Percentiles rank a stretch among this genome's conserved stretches.
Conservation (phyloP, 92 coral and sea anemone species). For the Epizoanthus ramosus region DNA sequence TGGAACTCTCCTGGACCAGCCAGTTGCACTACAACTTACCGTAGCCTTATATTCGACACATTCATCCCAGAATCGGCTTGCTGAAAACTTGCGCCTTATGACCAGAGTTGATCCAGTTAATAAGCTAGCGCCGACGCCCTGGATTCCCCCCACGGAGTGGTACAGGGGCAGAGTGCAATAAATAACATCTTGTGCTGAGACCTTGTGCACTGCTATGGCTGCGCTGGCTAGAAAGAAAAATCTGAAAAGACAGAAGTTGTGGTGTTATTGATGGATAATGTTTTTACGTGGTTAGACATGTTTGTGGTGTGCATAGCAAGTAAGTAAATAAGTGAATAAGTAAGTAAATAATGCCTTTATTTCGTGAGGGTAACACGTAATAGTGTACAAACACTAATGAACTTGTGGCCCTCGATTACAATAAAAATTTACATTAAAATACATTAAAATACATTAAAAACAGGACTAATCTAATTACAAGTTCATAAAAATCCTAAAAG, state of each 20-base stretch:
- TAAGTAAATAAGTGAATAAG: too few species aligned
- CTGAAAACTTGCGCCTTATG: constrained; percentile 85
- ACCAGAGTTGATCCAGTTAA: constrained; percentile 76
- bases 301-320: too few species aligned
- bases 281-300: too few species aligned
- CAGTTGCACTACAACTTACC: constrained; percentile 53
- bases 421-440: too few species aligned
- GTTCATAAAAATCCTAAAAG: too few species aligned
- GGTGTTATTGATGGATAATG: too few species aligned
- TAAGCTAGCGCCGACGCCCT: constrained; percentile 66
- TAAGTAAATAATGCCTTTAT: too few species aligned
- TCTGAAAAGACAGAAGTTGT: neutral
- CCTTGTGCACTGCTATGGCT: neutral
- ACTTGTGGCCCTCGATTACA: too few species aligned
- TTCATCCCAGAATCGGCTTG: constrained; percentile 94
- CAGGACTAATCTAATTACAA: too few species aligned
- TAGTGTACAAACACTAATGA: too few species aligned
- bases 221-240: constrained; percentile 23
- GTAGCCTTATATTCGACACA: constrained; percentile 84
- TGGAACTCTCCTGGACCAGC: neutral
- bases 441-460: too few species aligned
- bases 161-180: constrained; percentile 88
- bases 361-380: too few species aligned
- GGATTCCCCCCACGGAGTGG: constrained; percentile 76
- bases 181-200: constrained; percentile 56